Percentiles rank a stretch among this genome's conserved stretches.
These are phyloP conservation scores for Apamea anceps DNA, from an alignment of 2,888 invertebrate species.

Conservation along the genomic window DNA sequence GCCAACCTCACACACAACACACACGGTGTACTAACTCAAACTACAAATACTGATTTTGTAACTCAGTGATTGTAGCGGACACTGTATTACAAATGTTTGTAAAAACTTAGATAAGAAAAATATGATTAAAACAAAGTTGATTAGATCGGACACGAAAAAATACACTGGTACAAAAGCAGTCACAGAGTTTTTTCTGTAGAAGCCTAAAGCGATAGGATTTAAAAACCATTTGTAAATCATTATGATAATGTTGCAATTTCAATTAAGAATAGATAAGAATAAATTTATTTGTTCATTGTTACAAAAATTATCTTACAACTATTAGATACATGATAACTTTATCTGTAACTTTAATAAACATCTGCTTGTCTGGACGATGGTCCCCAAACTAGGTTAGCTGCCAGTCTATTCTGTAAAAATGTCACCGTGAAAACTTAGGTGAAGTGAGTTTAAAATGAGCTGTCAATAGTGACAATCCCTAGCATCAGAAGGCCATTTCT, in stretches of 20 bases:
- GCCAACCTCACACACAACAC: slow-evolving; percentile 57
- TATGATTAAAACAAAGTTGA: no score
- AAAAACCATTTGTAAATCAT: neutral
- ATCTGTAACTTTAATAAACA: neutral
- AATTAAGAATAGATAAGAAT: neutral
- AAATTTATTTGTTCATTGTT: neutral
- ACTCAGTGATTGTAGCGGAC: neutral
- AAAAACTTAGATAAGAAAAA: neutral
- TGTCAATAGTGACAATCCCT: no score
- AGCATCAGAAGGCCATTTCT: no score
- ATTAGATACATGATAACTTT: neutral
- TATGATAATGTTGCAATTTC: neutral
- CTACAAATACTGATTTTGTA: slow-evolving; percentile 32
- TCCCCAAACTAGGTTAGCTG: neutral
- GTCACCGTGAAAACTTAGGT: no score
- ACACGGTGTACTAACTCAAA: slow-evolving; percentile 38
- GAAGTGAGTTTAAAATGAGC: no score
- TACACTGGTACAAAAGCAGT: neutral
- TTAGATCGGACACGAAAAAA: neutral
- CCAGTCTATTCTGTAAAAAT: no score
- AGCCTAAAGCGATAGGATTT: neutral
- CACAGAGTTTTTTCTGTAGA: neutral
- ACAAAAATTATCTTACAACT: neutral
- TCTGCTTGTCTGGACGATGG: no score
- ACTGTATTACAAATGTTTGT: neutral